Base-by-base conservation (phyloP, 2,113 vertebrate genomes). In the Daphoenositta chrysoptera region DNA sequence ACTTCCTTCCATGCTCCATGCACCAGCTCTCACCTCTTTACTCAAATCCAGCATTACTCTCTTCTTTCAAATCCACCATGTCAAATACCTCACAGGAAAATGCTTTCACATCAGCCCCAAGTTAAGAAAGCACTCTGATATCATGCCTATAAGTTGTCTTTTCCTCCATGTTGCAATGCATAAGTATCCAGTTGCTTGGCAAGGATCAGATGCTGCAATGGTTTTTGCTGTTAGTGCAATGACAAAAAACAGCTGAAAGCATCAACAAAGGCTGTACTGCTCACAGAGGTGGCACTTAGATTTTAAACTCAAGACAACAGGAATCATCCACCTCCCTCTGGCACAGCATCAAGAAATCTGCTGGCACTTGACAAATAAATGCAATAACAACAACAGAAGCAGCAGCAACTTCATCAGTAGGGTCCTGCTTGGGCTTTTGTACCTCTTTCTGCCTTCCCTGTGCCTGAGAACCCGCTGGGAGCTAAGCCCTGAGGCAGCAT, bases 201-300 rank as follows among this genome's bases (percentile, higher is more conserved):
- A 47, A 78, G 47, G 54, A 83, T 37, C 39, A 45, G 23, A 22
- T 27, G 78, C 45, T 81, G 72, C 37, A 72, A 17, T 21, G 12
- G 30, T 33, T 70, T 66, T 42, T 57, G 58, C 39, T 78, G 31
- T 45, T 47, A 47, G 10, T 13, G 19, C 0, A 0, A 45, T 8
- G 33, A 66, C 44, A 65, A 30, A 68, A 37, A 66, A 14, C 23
- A 61, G 30, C 30, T 33, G 54, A 66, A 92, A 71, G 61, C 35
- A 87, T 22, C 56, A 50, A 17, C 42, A 64, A 83, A 77, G 42
- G 50, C 44, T 68, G 30, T 3, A 9, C 17, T 61, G 50, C 54
- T 83, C 60, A 31, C 48, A 77, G 42, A 69, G 57, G 61, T 24
- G 63, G 61, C 61, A 83, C 19, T 60, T 12, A 11, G 72, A 80